Base-by-base conservation (phyloP, 2,888 invertebrate genomes). In the Ophioninae sp. region DNA sequence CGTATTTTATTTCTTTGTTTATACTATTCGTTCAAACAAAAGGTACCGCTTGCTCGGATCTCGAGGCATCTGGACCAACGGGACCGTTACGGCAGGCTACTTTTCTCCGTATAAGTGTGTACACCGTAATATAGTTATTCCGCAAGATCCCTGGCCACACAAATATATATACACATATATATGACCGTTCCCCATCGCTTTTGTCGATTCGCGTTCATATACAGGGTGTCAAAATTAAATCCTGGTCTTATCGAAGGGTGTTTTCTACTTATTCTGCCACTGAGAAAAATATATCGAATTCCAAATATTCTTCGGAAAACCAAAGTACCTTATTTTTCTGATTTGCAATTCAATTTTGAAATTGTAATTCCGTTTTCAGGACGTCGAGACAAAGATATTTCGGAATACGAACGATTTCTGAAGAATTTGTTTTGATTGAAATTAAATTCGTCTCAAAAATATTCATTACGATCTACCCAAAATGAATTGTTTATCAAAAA, bases 101-200 rank as follows among this genome's bases (percentile, higher is more conserved):
- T 90, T 89, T 88, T 88, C 90, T 88, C 86, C 86, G 82, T 86
- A 83, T 86, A 86, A 85, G 87, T 86, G 86, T 85, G 83, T 86
- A 84, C 86, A 80, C 86, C 88, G 87, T 89, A 89, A 90, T 90
- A 89, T 90, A 89, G 88, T 88, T 89, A 90, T 90, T 41, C 75
- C 67, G 23, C 85, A 51, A 20, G 84, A 84, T 86, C 77, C 84
- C 78, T 74, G 81, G 80, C 84, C 84, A 78, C 72, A 84, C 64
- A 58, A 41, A 77, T 74, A 6, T 44, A 44, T 13, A 10, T 10
- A 44, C 0, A 51, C 13, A 17, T 51, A 17, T 51, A 17, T 17
- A 17, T 51, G 51, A 17, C 6, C 5, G 81, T 79, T 81, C 77
- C 82, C 86, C 85, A 85, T 67, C 56, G 68, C 76, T 83, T 83